phyloP scores from a whole-genome alignment of 35 echinoderm and acorn worm species.

The Chiridota heheva region DNA sequence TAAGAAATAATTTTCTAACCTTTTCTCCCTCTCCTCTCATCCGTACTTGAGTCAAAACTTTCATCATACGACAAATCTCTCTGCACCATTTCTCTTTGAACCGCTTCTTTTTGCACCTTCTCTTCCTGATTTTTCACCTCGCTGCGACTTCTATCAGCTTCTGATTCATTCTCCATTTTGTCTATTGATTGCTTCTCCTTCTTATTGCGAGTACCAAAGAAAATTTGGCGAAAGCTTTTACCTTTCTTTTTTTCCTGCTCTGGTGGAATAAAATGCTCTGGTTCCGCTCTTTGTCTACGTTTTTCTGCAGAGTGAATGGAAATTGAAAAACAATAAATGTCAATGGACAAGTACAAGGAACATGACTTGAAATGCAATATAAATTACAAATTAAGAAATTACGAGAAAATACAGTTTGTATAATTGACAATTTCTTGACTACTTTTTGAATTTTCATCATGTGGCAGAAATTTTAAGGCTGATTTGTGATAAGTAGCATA shows the following conservation, averaged over 20 bases:
- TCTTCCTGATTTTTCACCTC: conserved; percentile 32
- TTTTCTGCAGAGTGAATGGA: neutral
- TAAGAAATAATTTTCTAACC: no score
- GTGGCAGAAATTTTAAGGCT: no score
- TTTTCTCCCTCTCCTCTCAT: conserved; percentile 21
- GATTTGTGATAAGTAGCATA: no score
- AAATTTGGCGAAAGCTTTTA: conserved; percentile 58
- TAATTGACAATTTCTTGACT: no score
- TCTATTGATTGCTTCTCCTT: conserved; percentile 49
- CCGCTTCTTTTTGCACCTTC: neutral
- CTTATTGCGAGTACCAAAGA: conserved; percentile 57
- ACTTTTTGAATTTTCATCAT: no score
- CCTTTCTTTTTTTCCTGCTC: conserved; percentile 33
- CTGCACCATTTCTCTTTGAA: neutral
- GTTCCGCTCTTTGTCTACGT: neutral
- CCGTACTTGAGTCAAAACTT: neutral
- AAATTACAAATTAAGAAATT: no score
- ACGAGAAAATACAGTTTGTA: no score
- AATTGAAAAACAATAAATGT: no score
- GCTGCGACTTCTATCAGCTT: conserved; percentile 17
- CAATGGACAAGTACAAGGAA: no score
- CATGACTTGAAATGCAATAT: no score
- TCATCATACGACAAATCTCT: conserved; percentile 4
- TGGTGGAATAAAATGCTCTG: no score
- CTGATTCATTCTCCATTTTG: conserved; percentile 3